Conservation (phyloP, 2,113 vertebrate genomes). For the Aegithalos caudatus region DNA sequence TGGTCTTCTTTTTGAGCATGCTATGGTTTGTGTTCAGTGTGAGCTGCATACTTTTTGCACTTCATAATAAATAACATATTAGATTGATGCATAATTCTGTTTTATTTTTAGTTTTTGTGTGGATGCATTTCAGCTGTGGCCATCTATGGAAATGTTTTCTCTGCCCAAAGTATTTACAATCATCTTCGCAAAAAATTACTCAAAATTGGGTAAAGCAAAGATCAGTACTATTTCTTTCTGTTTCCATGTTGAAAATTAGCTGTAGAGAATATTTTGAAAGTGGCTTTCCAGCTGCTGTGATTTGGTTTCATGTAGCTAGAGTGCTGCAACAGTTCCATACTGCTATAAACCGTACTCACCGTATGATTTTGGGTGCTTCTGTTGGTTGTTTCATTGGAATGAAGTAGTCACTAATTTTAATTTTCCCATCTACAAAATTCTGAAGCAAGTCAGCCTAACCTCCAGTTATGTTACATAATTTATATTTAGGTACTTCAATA, state of each 20-base stretch:
- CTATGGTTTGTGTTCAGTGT: not conserved
- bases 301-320: not conserved
- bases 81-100: constrained; percentile 8
- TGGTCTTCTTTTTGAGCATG: not conserved
- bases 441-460: not conserved
- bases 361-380: not conserved
- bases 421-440: not conserved
- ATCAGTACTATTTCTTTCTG: not conserved
- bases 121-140: not conserved
- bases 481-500: not conserved
- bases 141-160: constrained; percentile 22
- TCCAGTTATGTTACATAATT: not conserved
- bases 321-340: rapidly evolving
- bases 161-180: not conserved
- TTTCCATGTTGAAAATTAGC: not conserved
- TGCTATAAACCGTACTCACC: not conserved
- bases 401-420: not conserved
- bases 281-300: not conserved
- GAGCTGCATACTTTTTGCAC: not conserved
- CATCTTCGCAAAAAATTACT: not conserved
- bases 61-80: not conserved
- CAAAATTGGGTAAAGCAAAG: not conserved
- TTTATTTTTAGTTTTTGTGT: constrained; percentile 36
- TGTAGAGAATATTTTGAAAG: not conserved
- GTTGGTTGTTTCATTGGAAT: not conserved